phyloP scores from a whole-genome alignment of 2,113 vertebrate genomes.

The Natator depressus region DNA sequence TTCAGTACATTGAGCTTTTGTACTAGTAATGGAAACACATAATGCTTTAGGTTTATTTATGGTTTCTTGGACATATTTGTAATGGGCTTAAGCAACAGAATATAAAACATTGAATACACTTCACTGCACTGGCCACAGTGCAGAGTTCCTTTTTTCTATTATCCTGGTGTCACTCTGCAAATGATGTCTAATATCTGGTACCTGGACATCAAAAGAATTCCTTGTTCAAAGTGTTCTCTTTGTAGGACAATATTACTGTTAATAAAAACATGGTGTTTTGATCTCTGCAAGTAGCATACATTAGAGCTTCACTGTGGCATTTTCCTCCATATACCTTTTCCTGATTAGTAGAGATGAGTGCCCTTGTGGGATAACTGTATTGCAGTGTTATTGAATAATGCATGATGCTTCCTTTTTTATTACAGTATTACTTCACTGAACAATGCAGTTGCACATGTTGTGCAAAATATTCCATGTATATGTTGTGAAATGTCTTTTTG shows the following conservation, averaged over 20 bases:
- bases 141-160: not conserved
- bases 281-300: fast-evolving
- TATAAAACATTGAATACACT: not conserved
- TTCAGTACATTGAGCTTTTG: conserved; percentile 43
- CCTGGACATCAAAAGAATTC: not conserved
- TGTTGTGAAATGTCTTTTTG: not conserved
- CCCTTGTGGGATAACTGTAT: not conserved
- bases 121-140: not conserved
- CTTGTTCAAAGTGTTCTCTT: not conserved
- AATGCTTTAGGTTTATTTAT: conserved; percentile 58
- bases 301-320: not conserved
- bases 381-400: not conserved
- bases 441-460: not conserved
- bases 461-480: not conserved
- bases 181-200: not conserved
- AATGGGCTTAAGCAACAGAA: conserved; percentile 47
- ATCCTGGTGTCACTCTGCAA: not conserved
- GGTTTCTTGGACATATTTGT: conserved; percentile 47
- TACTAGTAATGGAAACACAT: conserved; percentile 36
- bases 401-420: not conserved
- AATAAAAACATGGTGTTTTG: not conserved
- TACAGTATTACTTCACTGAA: not conserved
- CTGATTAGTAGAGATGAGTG: not conserved
- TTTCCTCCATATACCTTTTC: not conserved
- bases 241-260: not conserved